Evolutionary conservation across 2,797 vertebrate genomes (phyloP).

Genomic region (Triplophysa bombifrons): DNA sequence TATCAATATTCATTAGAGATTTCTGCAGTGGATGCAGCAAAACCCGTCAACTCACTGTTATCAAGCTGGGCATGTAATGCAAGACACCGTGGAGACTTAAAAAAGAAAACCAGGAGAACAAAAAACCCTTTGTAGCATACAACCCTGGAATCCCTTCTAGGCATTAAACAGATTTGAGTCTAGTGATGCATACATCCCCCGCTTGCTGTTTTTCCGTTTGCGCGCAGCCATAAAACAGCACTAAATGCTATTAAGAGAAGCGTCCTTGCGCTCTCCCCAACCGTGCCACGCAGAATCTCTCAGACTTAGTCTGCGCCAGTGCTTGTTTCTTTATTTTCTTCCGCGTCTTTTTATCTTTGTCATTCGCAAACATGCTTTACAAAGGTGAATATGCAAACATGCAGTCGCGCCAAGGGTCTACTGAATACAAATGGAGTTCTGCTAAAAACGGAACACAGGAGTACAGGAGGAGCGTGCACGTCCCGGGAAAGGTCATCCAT

Average conservation of each 20-base stretch:
- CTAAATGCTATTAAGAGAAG: constrained; percentile 41
- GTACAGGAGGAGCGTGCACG: constrained; percentile 11
- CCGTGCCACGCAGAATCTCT: constrained; percentile 25
- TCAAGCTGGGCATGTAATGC: constrained; percentile 32
- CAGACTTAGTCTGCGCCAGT: constrained; percentile 1
- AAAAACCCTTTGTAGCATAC: constrained; percentile 14
- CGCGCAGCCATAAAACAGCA: constrained; percentile 30
- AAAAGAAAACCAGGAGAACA: not conserved
- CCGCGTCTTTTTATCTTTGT: constrained; percentile 27
- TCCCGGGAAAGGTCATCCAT: constrained; percentile 42
- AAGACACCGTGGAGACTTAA: constrained; percentile 13
- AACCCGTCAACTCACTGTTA: not conserved
- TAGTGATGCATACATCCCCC: constrained; percentile 33
- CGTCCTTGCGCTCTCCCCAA: constrained; percentile 18
- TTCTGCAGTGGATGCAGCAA: constrained; percentile 13
- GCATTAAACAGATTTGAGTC: constrained; percentile 28
- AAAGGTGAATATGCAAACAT: constrained; percentile 32
- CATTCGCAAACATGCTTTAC: constrained; percentile 40
- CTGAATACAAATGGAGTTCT: constrained; percentile 34
- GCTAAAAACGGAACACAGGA: constrained; percentile 11
- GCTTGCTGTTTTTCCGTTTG: constrained; percentile 8
- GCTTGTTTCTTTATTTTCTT: constrained; percentile 40
- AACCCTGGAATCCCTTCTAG: constrained; percentile 24
- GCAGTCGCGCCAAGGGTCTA: not conserved
- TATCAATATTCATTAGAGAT: constrained; percentile 33